phyloP scores from a whole-genome alignment of 2,797 vertebrate species.

The Lycodopsis pacificus region DNA sequence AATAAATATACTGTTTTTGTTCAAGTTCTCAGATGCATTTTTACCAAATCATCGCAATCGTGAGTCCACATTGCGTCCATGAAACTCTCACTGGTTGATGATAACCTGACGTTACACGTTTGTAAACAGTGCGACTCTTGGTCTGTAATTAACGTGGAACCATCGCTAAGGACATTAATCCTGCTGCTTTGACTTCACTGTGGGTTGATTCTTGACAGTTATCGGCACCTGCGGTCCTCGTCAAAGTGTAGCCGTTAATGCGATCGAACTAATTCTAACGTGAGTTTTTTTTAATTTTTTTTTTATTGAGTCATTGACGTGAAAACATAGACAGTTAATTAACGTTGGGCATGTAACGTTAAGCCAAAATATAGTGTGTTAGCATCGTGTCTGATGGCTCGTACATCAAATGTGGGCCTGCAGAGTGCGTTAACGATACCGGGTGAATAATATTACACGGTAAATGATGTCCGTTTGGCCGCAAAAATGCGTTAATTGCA shows the following conservation, averaged over 20 bases:
- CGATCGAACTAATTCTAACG: neutral
- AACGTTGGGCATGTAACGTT: neutral
- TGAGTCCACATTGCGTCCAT: neutral
- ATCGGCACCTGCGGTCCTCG: neutral
- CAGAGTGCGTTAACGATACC: neutral
- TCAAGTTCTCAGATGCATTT: constrained; percentile 12
- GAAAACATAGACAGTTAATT: neutral
- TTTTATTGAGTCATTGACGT: too few relatives aligned
- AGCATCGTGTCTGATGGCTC: constrained; percentile 63
- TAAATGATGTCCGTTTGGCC: neutral
- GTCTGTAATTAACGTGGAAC: constrained; percentile 46
- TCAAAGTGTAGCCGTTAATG: neutral
- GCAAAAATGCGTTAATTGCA: neutral
- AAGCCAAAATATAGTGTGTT: constrained; percentile 25
- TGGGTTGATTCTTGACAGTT: constrained; percentile 25
- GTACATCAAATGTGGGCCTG: constrained; percentile 49
- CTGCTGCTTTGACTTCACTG: constrained; percentile 7
- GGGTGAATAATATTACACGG: neutral
- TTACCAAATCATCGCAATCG: neutral
- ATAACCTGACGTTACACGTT: constrained; percentile 42
- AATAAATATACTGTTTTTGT: constrained; percentile 9
- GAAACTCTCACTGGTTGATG: neutral
- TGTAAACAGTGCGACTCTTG: constrained; percentile 67
- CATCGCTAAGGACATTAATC: constrained; percentile 47
- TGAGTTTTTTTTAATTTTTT: too few relatives aligned